These are phyloP conservation scores for Heliconius cydno DNA, from an alignment of 2,888 invertebrate genomes.

Conservation along the genomic window DNA sequence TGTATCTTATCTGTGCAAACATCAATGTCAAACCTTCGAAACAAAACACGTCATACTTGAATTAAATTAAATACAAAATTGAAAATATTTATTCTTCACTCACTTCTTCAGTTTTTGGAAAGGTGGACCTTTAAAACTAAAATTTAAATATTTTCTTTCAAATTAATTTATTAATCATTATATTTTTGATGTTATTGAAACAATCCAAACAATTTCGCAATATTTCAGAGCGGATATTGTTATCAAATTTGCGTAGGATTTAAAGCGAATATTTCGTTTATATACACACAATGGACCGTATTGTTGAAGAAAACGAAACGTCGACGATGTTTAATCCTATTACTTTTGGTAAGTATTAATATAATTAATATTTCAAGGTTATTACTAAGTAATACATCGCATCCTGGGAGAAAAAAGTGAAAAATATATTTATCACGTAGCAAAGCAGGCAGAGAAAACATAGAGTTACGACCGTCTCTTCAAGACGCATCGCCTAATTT, in stretches of 20 bases:
- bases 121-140: background rate
- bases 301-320: slow-evolving; percentile 47
- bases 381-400: background rate
- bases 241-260: slow-evolving; percentile 23
- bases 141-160: background rate
- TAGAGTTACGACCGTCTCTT: too few relatives aligned
- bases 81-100: slow-evolving; percentile 9
- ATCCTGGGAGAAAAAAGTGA: too few relatives aligned
- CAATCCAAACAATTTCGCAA: slow-evolving; percentile 28
- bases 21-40: slow-evolving; percentile 15
- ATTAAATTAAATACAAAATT: background rate
- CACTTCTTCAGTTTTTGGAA: background rate
- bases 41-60: slow-evolving; percentile 26
- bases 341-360: slow-evolving; percentile 53
- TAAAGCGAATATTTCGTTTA: slow-evolving; percentile 1
- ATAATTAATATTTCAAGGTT: background rate
- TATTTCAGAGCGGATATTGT: slow-evolving; percentile 31
- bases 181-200: background rate
- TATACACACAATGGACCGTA: slow-evolving; percentile 51
- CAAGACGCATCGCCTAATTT: too few relatives aligned
- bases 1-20: background rate
- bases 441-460: too few relatives aligned
- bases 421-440: too few relatives aligned
- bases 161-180: background rate
- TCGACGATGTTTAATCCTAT: slow-evolving; percentile 55